phyloP scores from a whole-genome alignment of 2,797 vertebrate genomes.

The Synanceia verrucosa region DNA sequence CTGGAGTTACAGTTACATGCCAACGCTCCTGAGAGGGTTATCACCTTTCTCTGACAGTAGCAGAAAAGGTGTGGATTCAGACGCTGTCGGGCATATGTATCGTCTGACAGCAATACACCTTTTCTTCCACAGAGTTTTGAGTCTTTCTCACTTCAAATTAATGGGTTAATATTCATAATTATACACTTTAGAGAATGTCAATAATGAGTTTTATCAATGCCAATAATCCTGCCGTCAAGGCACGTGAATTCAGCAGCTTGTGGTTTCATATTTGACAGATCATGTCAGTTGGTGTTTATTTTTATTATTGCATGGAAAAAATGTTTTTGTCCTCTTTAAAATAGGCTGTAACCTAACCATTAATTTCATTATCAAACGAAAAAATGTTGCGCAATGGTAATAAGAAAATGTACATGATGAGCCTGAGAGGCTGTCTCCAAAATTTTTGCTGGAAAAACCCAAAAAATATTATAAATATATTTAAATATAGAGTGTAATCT shows the following conservation, averaged over 20 bases:
- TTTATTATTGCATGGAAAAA: not conserved
- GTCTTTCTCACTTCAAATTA: conserved; percentile 1
- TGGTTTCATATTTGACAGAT: not conserved
- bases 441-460: not conserved
- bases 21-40: conserved; percentile 78
- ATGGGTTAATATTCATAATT: not conserved
- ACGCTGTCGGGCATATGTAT: conserved; percentile 54
- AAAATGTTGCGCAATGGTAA: not conserved
- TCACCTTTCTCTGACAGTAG: conserved; percentile 83
- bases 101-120: conserved; percentile 18
- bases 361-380: not conserved
- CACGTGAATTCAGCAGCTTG: not conserved
- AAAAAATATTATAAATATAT: too few species aligned
- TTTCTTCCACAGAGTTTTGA: conserved; percentile 10
- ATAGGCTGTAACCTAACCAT: not conserved
- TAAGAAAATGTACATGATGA: not conserved
- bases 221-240: not conserved
- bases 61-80: conserved; percentile 78
- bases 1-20: conserved; percentile 86
- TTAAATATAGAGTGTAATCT: too few species aligned
- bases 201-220: not conserved
- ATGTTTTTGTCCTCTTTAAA: not conserved
- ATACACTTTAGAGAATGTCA: not conserved
- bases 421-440: too few species aligned
- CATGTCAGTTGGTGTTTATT: not conserved